Evolutionary conservation across 2,888 invertebrate genomes (phyloP).

Genomic region (Mallateleia sp.): DNA sequence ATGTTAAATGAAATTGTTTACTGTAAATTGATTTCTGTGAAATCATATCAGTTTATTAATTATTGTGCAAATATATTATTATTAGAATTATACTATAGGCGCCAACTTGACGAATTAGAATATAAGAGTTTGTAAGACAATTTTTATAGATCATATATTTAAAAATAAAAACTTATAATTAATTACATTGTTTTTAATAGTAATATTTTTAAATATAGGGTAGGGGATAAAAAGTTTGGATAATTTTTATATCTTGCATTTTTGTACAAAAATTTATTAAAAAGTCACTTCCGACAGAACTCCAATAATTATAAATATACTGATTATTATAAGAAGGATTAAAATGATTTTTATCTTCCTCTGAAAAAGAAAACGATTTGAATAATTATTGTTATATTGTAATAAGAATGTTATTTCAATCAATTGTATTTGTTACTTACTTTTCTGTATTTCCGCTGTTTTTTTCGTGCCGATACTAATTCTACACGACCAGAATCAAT

Average conservation of each 20-base stretch:
- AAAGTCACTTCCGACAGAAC: constrained; percentile 77
- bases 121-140: no score
- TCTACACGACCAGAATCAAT: constrained; percentile 91
- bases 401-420: neutral
- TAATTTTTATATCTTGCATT: no score
- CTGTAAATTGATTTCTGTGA: constrained; percentile 41
- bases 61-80: no score
- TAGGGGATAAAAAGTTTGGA: no score
- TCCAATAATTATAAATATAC: constrained; percentile 82
- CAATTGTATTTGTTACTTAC: constrained; percentile 86
- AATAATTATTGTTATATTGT: neutral
- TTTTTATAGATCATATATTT: no score
- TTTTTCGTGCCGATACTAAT: constrained; percentile 90
- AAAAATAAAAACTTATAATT: no score
- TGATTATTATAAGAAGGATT: constrained; percentile 85
- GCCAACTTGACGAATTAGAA: no score
- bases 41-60: no score
- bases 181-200: no score
- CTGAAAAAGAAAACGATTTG: constrained; percentile 87
- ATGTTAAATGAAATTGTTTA: constrained; percentile 77
- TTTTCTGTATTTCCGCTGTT: constrained; percentile 90
- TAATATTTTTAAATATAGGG: no score
- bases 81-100: no score
- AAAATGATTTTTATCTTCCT: constrained; percentile 88
- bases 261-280: constrained; percentile 68